phyloP scores from a whole-genome alignment of 2,113 vertebrate genomes.

The Halcyon senegalensis region DNA sequence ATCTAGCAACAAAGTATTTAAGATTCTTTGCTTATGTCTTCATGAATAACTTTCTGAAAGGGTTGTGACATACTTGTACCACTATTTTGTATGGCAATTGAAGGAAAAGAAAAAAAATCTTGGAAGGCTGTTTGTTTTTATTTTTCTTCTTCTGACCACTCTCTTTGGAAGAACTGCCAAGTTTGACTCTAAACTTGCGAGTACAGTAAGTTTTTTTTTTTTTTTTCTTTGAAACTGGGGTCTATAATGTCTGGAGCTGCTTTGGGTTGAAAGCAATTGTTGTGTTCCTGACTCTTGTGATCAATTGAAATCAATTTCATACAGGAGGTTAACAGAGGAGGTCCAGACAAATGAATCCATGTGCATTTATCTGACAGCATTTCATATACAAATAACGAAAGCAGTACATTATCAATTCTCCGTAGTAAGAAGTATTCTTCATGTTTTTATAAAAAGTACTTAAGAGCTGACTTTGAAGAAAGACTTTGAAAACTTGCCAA shows the following conservation, averaged over 20 bases:
- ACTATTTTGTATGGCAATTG: slow-evolving; percentile 69
- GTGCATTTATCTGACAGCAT: slow-evolving; percentile 69
- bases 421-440: slow-evolving; percentile 75
- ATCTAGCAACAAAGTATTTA: background rate
- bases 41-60: slow-evolving; percentile 50
- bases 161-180: slow-evolving; percentile 79
- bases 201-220: slow-evolving; percentile 75
- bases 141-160: slow-evolving; percentile 75
- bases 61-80: slow-evolving; percentile 70
- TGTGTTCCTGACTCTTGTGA: slow-evolving; percentile 69
- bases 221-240: slow-evolving; percentile 71
- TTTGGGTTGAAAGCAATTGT: slow-evolving; percentile 71
- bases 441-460: slow-evolving; percentile 78
- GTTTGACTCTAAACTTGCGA: slow-evolving; percentile 77
- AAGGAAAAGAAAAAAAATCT: slow-evolving; percentile 70
- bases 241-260: slow-evolving; percentile 58
- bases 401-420: slow-evolving; percentile 76
- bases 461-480: slow-evolving; percentile 81
- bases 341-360: slow-evolving; percentile 69
- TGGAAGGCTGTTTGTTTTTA: slow-evolving; percentile 77
- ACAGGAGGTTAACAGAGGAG: slow-evolving; percentile 69
- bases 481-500: slow-evolving; percentile 84
- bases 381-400: slow-evolving; percentile 77
- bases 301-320: slow-evolving; percentile 75
- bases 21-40: slow-evolving; percentile 26